Evolutionary conservation across 2,888 invertebrate species (phyloP), one percentile per base, ranked within the genome.

Genomic region (Steinernema carpocapsae): DNA sequence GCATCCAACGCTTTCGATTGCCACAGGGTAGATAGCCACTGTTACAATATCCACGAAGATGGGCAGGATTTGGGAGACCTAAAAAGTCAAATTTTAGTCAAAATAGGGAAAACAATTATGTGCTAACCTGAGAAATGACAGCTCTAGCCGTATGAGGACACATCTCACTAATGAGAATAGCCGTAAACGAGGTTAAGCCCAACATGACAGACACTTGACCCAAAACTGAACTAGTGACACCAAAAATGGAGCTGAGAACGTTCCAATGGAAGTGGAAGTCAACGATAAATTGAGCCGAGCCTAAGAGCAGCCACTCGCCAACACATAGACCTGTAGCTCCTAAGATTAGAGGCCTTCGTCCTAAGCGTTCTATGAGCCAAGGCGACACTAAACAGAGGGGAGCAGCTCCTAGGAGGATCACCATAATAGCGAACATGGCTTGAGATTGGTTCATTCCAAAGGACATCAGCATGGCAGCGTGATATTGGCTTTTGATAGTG

Each of bases 401-500:
- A 1, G 82, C 76, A 19, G 81, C 80, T n/a, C 79, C 51, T n/a
- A 77, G 73, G 37, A 74, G 76, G 45, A 80, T 83, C 1, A 77
- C 59, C 76, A 81, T 80, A 56, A 81, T 81, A n/a, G 82, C 79
- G 1, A 80, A 64, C 24, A 82, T 78, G 17, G 84, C 79, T 51
- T 74, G 70, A 2, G 81, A 75, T 72, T 84, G 85, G 19, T 75
- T 73, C 59, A 85, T 72, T 10, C 83, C 83, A 71, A 78, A 85
- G 24, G 78, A 77, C 42, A 83, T 82, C 7, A 84, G 75, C 72
- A 85, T 78, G 22, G 78, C 77, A 1, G 80, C 78, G 29, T 83
- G 77, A 70, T 83, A 85, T 70, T 85, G 85, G 24, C 79, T 79
- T 77, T 85, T 85, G 46, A 85, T 76, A 76, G 84, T 84, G 26